phyloP scores from a whole-genome alignment of 2,797 vertebrate genomes.

The Helarctos malayanus region DNA sequence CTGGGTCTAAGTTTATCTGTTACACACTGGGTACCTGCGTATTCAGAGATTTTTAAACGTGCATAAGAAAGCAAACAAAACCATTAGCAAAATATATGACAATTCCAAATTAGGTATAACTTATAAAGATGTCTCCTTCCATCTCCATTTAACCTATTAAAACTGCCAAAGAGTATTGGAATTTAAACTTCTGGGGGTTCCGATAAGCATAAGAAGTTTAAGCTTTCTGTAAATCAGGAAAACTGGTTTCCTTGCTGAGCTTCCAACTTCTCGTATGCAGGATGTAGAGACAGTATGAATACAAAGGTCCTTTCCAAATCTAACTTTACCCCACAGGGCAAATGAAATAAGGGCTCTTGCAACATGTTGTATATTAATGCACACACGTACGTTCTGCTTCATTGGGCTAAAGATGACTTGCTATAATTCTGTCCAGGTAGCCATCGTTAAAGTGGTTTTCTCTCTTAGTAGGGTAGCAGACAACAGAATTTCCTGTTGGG shows the following conservation, averaged over 20 bases:
- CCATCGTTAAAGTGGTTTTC: not conserved
- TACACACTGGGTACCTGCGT: not conserved
- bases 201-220: not conserved
- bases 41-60: not conserved
- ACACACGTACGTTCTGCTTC: not conserved
- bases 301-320: not conserved
- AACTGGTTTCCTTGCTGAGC: not conserved
- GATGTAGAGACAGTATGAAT: not conserved
- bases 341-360: not conserved
- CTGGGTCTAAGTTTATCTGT: not conserved
- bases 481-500: not conserved
- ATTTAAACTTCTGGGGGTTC: not conserved
- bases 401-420: not conserved
- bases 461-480: not conserved
- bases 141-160: not conserved
- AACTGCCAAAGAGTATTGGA: not conserved
- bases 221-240: not conserved
- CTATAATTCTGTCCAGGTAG: not conserved
- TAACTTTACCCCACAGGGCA: not conserved
- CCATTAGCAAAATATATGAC: not conserved
- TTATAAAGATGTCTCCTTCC: slow-evolving; percentile 7
- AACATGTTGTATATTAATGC: not conserved
- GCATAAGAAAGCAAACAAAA: not conserved
- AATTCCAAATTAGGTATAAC: not conserved
- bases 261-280: not conserved